Evolutionary conservation across 2,888 invertebrate species (phyloP).

Genomic region (Apamea monoglypha): DNA sequence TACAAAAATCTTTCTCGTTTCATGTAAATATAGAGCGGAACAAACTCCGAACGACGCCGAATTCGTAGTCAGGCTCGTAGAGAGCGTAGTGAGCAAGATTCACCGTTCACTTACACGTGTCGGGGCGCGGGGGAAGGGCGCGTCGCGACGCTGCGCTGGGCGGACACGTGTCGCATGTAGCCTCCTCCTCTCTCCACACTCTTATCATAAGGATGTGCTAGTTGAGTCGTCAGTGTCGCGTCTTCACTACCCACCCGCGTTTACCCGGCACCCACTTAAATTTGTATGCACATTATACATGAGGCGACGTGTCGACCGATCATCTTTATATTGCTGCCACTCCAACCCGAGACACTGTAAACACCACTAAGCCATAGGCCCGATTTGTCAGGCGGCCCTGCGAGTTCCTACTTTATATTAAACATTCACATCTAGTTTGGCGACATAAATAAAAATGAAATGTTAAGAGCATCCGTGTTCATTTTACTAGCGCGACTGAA

Average conservation of each 20-base stretch:
- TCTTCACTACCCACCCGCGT: conserved; percentile 67
- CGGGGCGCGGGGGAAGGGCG: conserved; percentile 70
- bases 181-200: conserved; percentile 75
- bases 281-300: conserved; percentile 89
- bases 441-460: conserved; percentile 18
- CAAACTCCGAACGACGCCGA: conserved; percentile 83
- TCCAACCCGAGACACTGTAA: conserved; percentile 74
- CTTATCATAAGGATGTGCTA: conserved; percentile 81
- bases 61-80: conserved; percentile 77
- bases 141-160: conserved; percentile 80
- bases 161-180: conserved; percentile 82
- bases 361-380: conserved; percentile 74
- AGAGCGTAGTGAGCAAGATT: conserved; percentile 78
- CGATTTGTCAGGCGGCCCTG: conserved; percentile 69
- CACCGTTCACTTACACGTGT: conserved; percentile 84
- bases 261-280: conserved; percentile 76
- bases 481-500: neutral
- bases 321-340: conserved; percentile 84
- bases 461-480: neutral
- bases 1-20: conserved; percentile 81
- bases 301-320: conserved; percentile 84
- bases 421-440: conserved; percentile 47
- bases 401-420: conserved; percentile 48
- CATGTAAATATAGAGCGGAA: conserved; percentile 85
- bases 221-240: conserved; percentile 74